Evolutionary conservation across 2,888 invertebrate species (phyloP).

Genomic region (Oscheius myriophilus): DNA sequence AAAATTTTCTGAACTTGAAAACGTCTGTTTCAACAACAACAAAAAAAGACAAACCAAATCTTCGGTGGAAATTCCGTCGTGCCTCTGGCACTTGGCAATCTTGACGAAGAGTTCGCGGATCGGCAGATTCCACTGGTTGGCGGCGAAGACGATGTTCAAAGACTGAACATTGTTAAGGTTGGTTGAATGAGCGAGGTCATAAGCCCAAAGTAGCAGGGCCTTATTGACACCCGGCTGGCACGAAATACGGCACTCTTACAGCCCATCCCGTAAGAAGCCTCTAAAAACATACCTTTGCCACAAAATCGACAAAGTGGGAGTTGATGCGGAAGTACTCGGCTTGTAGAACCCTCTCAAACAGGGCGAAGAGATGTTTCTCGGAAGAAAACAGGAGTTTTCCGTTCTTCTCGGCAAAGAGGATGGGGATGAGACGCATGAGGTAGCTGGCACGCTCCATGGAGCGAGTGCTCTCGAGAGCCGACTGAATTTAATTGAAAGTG

Average conservation of each 20-base stretch:
- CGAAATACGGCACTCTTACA: background rate
- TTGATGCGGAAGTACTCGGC: conserved; percentile 36
- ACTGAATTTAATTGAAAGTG: background rate
- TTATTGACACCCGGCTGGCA: too few species aligned
- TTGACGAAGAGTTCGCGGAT: conserved; percentile 35
- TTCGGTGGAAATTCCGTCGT: background rate
- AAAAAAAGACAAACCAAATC: background rate
- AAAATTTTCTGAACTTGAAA: too few species aligned
- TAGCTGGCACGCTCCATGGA: background rate
- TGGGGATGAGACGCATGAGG: background rate
- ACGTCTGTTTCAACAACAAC: too few species aligned
- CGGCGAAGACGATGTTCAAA: conserved; percentile 33
- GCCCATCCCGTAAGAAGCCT: background rate
- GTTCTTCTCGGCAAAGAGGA: background rate
- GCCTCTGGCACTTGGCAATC: conserved; percentile 32
- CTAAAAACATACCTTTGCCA: conserved; percentile 27
- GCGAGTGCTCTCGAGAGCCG: background rate
- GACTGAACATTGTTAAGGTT: conserved; percentile 25
- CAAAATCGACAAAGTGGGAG: conserved; percentile 32
- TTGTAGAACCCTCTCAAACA: conserved; percentile 31
- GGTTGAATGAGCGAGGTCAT: background rate
- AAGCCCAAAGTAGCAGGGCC: background rate
- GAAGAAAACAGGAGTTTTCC: background rate
- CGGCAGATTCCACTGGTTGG: conserved; percentile 34
- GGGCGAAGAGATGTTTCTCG: conserved; percentile 1